These are phyloP conservation scores for Zaprionus bogoriensis DNA, from an alignment of 2,888 invertebrate species.

Conservation along the genomic window DNA sequence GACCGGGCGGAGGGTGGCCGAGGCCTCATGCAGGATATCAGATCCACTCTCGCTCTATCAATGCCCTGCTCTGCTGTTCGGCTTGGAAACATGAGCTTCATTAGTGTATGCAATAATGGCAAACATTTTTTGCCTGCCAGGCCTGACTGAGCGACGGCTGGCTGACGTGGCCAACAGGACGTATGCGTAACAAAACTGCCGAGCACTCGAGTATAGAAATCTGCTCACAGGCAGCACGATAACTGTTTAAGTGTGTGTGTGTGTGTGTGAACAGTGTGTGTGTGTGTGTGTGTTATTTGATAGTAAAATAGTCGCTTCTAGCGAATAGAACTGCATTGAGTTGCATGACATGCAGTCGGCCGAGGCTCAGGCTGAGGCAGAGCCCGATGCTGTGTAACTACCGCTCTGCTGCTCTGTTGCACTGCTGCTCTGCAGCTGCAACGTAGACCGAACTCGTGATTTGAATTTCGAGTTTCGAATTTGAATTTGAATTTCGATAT, in stretches of 20 bases:
- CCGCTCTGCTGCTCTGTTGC: neutral
- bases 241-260: slow-evolving; percentile 1
- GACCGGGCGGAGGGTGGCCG: slow-evolving; percentile 19
- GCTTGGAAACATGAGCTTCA: slow-evolving; percentile 76
- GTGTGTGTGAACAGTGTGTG: slow-evolving; percentile 27
- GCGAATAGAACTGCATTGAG: slow-evolving; percentile 46
- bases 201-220: slow-evolving; percentile 19
- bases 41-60: slow-evolving; percentile 7
- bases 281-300: slow-evolving; percentile 59
- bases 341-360: slow-evolving; percentile 49
- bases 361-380: slow-evolving; percentile 22
- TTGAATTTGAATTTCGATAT: slow-evolving; percentile 66
- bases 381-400: neutral
- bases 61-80: slow-evolving; percentile 3
- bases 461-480: slow-evolving; percentile 66
- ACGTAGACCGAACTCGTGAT: slow-evolving; percentile 32
- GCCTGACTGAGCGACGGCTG: slow-evolving; percentile 60
- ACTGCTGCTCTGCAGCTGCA: slow-evolving; percentile 7
- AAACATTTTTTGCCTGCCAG: slow-evolving; percentile 78
- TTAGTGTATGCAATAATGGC: slow-evolving; percentile 79
- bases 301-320: slow-evolving; percentile 57
- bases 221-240: slow-evolving; percentile 5
- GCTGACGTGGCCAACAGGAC: slow-evolving; percentile 57
- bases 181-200: slow-evolving; percentile 61
- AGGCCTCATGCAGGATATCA: slow-evolving; percentile 35